These are phyloP conservation scores for Mus caroli DNA, from an alignment of 2,797 vertebrate species.

Conservation along the genomic window DNA sequence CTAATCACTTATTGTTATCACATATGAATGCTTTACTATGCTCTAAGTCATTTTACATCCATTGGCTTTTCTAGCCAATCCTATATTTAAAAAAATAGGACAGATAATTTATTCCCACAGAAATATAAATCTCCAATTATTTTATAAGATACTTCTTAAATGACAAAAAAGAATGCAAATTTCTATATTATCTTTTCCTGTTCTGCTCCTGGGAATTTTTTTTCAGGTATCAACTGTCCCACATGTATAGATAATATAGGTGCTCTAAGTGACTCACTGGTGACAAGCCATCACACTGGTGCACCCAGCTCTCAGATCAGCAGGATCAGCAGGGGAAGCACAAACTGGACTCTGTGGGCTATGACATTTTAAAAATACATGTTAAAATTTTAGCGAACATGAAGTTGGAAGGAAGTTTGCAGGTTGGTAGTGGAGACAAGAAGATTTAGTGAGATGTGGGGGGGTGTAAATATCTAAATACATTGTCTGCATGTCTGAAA, in stretches of 20 bases:
- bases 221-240: neutral
- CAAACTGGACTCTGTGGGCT: neutral
- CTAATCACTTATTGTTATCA: neutral
- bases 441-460: neutral
- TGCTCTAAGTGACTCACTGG: neutral
- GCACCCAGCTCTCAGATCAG: neutral
- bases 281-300: neutral
- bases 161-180: neutral
- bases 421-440: no score
- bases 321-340: neutral
- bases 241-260: neutral
- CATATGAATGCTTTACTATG: neutral
- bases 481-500: neutral
- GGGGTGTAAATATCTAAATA: neutral
- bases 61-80: constrained; percentile 6
- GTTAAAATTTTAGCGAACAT: neutral
- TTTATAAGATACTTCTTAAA: constrained; percentile 1
- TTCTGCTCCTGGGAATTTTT: neutral
- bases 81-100: neutral
- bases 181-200: constrained; percentile 15
- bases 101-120: neutral
- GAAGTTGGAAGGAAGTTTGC: neutral
- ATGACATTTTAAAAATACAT: neutral
- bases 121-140: neutral
- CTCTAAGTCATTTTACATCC: neutral